These are phyloP conservation scores for Cephus spinipes DNA, from an alignment of 2,888 invertebrate genomes.

Conservation along the genomic window DNA sequence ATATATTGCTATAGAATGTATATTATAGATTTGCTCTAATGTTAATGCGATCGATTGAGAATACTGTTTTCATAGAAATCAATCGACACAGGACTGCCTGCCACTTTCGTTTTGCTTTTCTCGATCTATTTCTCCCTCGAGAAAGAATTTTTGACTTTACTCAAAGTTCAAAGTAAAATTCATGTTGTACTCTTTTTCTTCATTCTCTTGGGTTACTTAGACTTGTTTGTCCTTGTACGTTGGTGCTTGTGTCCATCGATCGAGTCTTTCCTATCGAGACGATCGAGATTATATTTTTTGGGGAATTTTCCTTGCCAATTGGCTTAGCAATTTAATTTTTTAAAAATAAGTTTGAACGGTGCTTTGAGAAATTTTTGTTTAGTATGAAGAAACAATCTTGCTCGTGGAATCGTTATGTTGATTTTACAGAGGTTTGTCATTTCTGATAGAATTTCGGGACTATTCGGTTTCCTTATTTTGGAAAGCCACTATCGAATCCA, in stretches of 20 bases:
- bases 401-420: not conserved
- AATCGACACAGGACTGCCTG: slow-evolving; percentile 8
- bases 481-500: slow-evolving; percentile 2
- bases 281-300: not conserved
- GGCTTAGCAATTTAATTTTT: not conserved
- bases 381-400: not conserved
- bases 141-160: not conserved
- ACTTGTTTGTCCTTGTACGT: not conserved
- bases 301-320: not conserved
- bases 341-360: not conserved
- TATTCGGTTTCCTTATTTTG: not conserved
- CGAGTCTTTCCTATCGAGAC: not conserved
- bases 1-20: slow-evolving; percentile 29
- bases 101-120: not conserved
- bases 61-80: slow-evolving; percentile 28
- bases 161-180: not conserved
- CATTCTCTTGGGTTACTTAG: not conserved
- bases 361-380: not conserved
- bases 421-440: not conserved
- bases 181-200: not conserved
- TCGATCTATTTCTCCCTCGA: not conserved
- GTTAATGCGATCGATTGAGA: not conserved
- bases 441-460: not conserved
- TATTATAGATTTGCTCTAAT: slow-evolving; percentile 4
- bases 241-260: not conserved